These are phyloP conservation scores for Liasis olivaceus DNA, from an alignment of 2,797 vertebrate species.

Conservation along the genomic window DNA sequence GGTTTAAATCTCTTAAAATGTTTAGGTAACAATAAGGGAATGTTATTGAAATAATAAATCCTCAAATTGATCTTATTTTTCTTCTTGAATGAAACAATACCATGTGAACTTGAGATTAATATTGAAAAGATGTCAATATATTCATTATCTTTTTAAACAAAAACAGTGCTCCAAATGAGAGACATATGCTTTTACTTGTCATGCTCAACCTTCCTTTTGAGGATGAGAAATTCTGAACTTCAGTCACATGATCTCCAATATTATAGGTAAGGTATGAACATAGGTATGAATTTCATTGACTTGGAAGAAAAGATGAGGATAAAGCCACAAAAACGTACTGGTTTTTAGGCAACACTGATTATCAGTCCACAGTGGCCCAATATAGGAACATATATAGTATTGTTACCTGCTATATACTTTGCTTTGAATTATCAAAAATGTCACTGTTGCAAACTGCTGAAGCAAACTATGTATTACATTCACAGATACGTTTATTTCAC, in stretches of 20 bases:
- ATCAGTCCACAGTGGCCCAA: accelerated
- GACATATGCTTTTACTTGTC: background rate
- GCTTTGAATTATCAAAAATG: background rate
- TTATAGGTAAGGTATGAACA: background rate
- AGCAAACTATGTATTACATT: background rate
- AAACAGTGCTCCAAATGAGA: background rate
- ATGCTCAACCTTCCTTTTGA: background rate
- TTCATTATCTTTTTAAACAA: background rate
- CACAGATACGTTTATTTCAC: background rate
- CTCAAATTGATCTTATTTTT: background rate
- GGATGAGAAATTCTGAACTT: background rate
- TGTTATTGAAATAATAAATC: background rate
- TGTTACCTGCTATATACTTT: accelerated
- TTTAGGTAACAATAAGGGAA: background rate
- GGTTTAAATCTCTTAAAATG: background rate
- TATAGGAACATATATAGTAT: accelerated
- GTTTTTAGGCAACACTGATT: background rate
- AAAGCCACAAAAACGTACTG: accelerated
- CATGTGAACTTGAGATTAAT: background rate
- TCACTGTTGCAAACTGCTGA: background rate
- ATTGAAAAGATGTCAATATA: background rate
- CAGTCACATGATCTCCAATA: background rate
- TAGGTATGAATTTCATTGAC: background rate
- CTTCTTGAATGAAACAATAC: background rate
- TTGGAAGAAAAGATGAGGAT: background rate